Conservation (phyloP, 2,888 invertebrate genomes). For the Miltochrista miniata region DNA sequence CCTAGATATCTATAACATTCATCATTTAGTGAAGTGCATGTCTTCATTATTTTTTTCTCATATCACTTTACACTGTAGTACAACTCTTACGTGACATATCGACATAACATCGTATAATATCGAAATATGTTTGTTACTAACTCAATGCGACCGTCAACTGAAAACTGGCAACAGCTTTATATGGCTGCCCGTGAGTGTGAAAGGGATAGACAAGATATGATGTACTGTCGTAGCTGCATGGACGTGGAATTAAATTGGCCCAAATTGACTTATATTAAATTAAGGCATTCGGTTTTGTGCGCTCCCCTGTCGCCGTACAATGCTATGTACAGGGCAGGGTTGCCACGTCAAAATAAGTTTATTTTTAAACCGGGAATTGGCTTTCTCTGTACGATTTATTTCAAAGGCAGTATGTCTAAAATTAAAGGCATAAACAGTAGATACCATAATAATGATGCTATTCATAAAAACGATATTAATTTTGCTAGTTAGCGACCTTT, state of each 20-base stretch:
- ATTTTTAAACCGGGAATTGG: too few relatives aligned
- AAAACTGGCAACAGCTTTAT: constrained; percentile 34
- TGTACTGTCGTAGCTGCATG: constrained; percentile 61
- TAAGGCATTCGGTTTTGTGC: constrained; percentile 77
- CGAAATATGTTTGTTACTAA: constrained; percentile 42
- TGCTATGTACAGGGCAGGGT: constrained; percentile 46
- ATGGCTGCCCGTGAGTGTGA: constrained; percentile 32
- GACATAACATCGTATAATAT: constrained; percentile 24
- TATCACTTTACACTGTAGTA: too few relatives aligned
- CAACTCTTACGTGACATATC: too few relatives aligned
- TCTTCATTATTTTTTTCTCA: too few relatives aligned
- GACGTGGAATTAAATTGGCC: constrained; percentile 77
- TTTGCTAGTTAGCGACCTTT: too few relatives aligned
- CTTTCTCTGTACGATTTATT: too few relatives aligned
- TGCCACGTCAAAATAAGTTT: constrained; percentile 34
- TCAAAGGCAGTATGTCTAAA: too few relatives aligned
- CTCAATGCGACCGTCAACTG: constrained; percentile 38
- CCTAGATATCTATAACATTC: too few relatives aligned
- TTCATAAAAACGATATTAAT: too few relatives aligned
- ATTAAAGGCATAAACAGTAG: too few relatives aligned
- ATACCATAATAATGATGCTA: too few relatives aligned
- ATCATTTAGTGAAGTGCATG: too few relatives aligned
- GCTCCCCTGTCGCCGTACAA: constrained; percentile 62
- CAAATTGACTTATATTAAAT: constrained; percentile 81
- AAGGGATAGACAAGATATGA: constrained; percentile 47